Evolutionary conservation across 1,140 invertebrate species (phyloP).

Genomic region (Acromyrmex echinatior): DNA sequence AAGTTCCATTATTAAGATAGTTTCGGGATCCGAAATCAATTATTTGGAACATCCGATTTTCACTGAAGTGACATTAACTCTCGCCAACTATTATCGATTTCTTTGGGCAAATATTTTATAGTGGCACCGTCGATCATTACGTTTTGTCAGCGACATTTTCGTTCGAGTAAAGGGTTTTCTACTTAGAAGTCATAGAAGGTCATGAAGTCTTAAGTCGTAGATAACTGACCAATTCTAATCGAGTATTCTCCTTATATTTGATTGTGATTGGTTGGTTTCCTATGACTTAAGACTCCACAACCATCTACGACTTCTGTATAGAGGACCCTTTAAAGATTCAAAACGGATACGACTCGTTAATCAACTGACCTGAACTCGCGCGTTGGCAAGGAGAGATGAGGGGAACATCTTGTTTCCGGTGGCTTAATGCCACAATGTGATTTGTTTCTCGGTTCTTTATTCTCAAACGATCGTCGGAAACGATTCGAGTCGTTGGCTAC

Average conservation of each 20-base stretch:
- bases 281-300: no score
- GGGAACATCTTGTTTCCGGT: conserved; percentile 67
- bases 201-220: no score
- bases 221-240: no score
- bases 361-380: conserved; percentile 60
- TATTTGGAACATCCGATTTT: background rate
- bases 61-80: background rate
- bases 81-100: conserved; percentile 5
- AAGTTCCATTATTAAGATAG: background rate
- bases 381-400: conserved; percentile 28
- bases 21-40: conserved; percentile 11
- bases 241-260: no score
- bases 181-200: no score
- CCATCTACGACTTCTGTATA: no score
- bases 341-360: conserved; percentile 51
- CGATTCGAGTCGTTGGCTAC: conserved; percentile 68
- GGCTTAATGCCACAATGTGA: conserved; percentile 65
- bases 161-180: background rate
- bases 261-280: no score
- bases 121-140: background rate
- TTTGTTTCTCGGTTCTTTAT: conserved; percentile 49
- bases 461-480: conserved; percentile 68
- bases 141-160: background rate
- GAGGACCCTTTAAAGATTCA: background rate
- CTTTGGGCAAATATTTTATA: background rate